Conservation (phyloP, 2,113 vertebrate genomes). For the Budorcas taxicolor region DNA sequence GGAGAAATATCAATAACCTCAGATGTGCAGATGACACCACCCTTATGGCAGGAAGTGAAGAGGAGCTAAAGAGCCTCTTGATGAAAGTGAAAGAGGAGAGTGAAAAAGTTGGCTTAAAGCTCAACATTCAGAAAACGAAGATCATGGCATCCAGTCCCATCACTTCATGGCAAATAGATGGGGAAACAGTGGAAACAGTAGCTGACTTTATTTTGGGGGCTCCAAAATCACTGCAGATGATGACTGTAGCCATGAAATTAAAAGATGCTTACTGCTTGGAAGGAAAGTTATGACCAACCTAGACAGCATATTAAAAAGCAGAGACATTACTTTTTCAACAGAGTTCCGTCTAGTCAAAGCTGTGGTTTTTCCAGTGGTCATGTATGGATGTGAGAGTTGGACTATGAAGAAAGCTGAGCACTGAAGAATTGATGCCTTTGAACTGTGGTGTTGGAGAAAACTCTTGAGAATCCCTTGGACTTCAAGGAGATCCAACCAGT, state of each 20-base stretch:
- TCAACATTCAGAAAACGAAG: no score
- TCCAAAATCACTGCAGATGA: background rate
- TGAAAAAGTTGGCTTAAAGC: no score
- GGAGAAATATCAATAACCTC: no score
- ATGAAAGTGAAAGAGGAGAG: no score
- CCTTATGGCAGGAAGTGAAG: no score
- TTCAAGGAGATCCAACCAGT: background rate
- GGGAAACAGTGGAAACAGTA: background rate
- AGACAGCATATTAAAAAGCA: background rate
- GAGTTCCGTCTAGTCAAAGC: background rate
- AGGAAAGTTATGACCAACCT: background rate
- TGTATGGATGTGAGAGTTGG: background rate
- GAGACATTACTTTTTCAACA: background rate
- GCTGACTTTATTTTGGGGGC: no score
- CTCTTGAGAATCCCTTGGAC: background rate
- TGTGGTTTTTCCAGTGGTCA: background rate
- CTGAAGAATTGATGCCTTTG: background rate
- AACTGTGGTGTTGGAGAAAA: background rate
- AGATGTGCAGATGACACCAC: no score
- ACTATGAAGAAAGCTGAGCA: background rate
- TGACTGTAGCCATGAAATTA: background rate
- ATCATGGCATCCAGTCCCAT: background rate
- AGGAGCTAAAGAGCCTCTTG: no score
- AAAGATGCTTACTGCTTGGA: background rate
- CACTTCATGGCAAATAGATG: background rate